Base-by-base conservation (phyloP, 1,140 invertebrate genomes). In the Leptoteleia sp. region DNA sequence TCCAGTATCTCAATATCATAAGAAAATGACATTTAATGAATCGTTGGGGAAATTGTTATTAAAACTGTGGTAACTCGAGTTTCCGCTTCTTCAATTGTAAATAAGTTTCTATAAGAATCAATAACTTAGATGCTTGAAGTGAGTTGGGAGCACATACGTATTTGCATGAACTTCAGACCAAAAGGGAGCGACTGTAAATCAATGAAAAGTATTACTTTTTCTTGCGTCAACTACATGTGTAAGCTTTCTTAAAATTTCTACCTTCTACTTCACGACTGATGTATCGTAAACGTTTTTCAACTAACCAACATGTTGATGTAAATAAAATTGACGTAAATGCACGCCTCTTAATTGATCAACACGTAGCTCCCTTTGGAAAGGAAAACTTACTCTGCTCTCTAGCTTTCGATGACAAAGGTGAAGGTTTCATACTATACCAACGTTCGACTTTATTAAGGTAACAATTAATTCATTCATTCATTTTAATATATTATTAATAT, bases 131-230 rank as follows among this genome's bases (percentile, higher is more conserved):
- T 70, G 73, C 73, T 76, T 76, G 61, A 59, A 75, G 65, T 81
- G 86, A 88, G 86, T 88, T 88, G 88, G 82, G 84, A 85, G 84
- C 86, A 85, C 87, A 88, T 76, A 80, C 81, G 83, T 82, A 79
- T 81, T 80, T 85, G 87, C 86, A 88, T 85, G 86, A 78, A 82
- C 68, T 76, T 79, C 61, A 59, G 78, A 61, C 52, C 64, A 59
- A 68, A 75, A 80, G 81, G 82, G 83, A 87, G 85, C 82, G 54
- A 82, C 84, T 87, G 85, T 85, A 62, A 85, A 86, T 89, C 85
- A 86, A 85, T 85, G 57, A 77, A 62, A 79, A 67, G 38, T 62
- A 59, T 43, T 12, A 54, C 50, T 57, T 61, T 57, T 68, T 50
- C 17, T 25, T 38, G 48, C 48, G 38, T 76, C 47, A 62, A 68